Evolutionary conservation across 2,113 vertebrate species (phyloP).

Genomic region (Corythornis vintsioides): DNA sequence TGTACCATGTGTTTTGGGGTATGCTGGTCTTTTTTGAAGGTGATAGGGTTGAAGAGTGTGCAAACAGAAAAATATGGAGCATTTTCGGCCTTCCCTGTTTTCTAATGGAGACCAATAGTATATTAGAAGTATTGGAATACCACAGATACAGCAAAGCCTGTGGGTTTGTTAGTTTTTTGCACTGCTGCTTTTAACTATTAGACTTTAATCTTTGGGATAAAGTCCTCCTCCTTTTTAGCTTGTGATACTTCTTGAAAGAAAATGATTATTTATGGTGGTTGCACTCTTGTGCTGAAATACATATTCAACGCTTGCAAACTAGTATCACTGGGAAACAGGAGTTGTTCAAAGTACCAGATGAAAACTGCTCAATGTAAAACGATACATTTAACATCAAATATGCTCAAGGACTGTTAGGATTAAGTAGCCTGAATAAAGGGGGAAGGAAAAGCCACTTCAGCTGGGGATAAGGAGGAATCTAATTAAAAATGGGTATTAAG

Average conservation of each 20-base stretch:
- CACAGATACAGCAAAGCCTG: background rate
- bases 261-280: constrained; percentile 12
- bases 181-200: background rate
- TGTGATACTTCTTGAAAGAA: constrained; percentile 1
- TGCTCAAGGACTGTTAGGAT: constrained; percentile 76
- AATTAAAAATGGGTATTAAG: constrained; percentile 72
- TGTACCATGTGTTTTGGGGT: background rate
- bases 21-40: background rate
- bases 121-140: background rate
- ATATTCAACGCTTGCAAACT: background rate
- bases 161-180: background rate
- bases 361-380: constrained; percentile 53
- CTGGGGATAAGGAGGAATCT: constrained; percentile 69
- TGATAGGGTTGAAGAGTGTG: background rate
- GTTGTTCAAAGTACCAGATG: constrained; percentile 34
- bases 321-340: constrained; percentile 44
- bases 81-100: background rate
- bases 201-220: constrained; percentile 2
- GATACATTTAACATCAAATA: constrained; percentile 76
- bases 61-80: background rate
- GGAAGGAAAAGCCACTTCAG: constrained; percentile 73
- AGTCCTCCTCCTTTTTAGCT: background rate
- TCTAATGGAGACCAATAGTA: background rate
- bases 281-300: background rate
- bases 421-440: constrained; percentile 76